Base-by-base conservation (phyloP, 2,888 invertebrate species). In the Cerastoderma edule region DNA sequence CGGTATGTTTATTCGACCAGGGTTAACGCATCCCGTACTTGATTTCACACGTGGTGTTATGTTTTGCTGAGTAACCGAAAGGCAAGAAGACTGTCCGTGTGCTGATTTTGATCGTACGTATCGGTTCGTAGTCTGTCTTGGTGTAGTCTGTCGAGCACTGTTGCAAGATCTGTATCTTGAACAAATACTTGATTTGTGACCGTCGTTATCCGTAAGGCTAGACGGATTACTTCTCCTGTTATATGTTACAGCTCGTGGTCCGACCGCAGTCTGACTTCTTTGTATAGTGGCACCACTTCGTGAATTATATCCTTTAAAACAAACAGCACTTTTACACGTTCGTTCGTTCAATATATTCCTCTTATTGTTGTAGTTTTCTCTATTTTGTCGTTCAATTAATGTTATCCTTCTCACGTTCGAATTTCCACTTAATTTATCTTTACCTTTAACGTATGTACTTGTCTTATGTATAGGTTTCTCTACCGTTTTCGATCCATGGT, bases 301-400 rank as follows among this genome's bases (percentile, higher is more conserved):
- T 67, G 46, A 48, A 53, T 48, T 35, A 46, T 28, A 33, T 67
- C 48, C 48, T 53, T 27, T 67, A n/a, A 32, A n/a, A 53, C 35
- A 22, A 67, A 67, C 16, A 53, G 67, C 67, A 53, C 67, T 67
- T n/a, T 53, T 67, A 39, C 67, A 67, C 53, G 67, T 39, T 22
- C 67, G 50, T 53, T 67, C 48, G 0, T 24, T 65, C 19, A 48
- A 30, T 48, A 19, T 30, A 1, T 8, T 28, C 30, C 65, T 39
- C 39, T 60, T 60, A n/a, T 39, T 39, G 24, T 24, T 22, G 27
- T 35, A 13, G 39, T 60, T 65, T 16, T 48, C 48, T n/a, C 46
- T 32, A n/a, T 46, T 50, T 19, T 65, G 44, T 24, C 44, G 24
- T 22, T 39, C 35, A 32, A 60, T 60, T 39, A 60, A 60, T 24